Conservation (phyloP, 2,888 invertebrate species). For the Chloromyia formosa region DNA sequence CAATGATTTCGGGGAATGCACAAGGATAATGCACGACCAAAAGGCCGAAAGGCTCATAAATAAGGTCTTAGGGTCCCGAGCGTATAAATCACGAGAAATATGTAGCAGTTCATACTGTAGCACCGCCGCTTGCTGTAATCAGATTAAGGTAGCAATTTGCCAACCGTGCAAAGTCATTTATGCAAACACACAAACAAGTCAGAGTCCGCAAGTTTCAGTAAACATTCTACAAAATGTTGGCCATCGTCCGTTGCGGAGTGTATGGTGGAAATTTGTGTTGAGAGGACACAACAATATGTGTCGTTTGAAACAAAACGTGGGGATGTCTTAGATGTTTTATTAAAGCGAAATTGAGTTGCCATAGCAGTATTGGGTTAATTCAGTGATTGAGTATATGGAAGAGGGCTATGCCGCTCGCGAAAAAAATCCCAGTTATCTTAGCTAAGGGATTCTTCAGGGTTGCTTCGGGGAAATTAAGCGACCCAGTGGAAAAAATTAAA, state of each 20-base stretch:
- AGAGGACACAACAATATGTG: neutral
- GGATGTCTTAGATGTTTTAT: neutral
- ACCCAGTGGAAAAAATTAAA: too few species aligned
- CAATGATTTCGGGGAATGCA: slow-evolving; percentile 37
- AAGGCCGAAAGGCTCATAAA: slow-evolving; percentile 46
- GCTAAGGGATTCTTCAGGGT: too few species aligned
- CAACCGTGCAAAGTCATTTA: slow-evolving; percentile 51
- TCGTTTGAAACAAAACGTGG: neutral
- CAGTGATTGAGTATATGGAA: too few species aligned
- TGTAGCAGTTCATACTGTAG: slow-evolving; percentile 50
- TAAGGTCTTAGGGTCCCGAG: slow-evolving; percentile 48
- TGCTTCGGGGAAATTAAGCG: too few species aligned
- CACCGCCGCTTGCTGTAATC: slow-evolving; percentile 48
- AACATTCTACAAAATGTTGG: slow-evolving; percentile 21
- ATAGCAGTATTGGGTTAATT: too few species aligned
- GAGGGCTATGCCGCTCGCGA: too few species aligned
- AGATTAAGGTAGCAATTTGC: slow-evolving; percentile 52
- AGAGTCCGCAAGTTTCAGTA: slow-evolving; percentile 11
- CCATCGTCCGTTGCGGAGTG: neutral
- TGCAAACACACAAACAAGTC: slow-evolving; percentile 47
- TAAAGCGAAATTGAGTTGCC: too few species aligned
- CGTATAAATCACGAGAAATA: slow-evolving; percentile 50
- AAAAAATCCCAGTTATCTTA: too few species aligned
- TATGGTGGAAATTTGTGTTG: slow-evolving; percentile 12
- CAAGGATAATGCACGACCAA: slow-evolving; percentile 46